A percentile compares a stretch with the other conserved stretches of the same genome.
These are phyloP conservation scores for Pardosa pseudoannulata DNA, from an alignment of 2,888 invertebrate genomes.

Conservation along the genomic window DNA sequence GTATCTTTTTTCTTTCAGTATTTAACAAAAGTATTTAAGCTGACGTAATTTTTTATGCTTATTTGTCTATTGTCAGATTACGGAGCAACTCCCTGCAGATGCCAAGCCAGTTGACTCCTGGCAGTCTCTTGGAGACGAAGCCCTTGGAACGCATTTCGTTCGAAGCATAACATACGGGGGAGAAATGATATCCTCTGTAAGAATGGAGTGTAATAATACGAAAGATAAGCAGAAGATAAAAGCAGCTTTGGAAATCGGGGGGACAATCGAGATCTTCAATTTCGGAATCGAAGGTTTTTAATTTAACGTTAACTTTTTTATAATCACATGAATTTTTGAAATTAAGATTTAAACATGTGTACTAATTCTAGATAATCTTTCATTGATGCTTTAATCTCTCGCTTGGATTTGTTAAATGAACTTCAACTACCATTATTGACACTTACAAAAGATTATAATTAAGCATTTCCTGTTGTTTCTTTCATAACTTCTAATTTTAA, in stretches of 20 bases:
- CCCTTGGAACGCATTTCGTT: conserved; percentile 65
- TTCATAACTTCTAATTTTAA: too few species aligned
- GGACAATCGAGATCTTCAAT: conserved; percentile 60
- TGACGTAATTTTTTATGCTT: not conserved
- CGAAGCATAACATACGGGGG: conserved; percentile 69
- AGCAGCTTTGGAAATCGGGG: conserved; percentile 48
- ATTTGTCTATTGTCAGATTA: conserved; percentile 32
- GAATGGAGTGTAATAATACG: conserved; percentile 49
- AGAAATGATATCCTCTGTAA: conserved; percentile 52
- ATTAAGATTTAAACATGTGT: too few species aligned
- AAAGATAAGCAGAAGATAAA: conserved; percentile 59
- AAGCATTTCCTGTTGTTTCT: too few species aligned
- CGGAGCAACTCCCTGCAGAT: conserved; percentile 44
- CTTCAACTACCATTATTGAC: too few species aligned
- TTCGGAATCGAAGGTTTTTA: conserved; percentile 58
- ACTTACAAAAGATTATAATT: too few species aligned
- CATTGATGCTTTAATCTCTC: too few species aligned
- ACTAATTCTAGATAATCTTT: too few species aligned
- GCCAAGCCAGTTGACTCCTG: conserved; percentile 56
- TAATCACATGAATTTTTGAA: too few species aligned
- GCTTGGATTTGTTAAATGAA: too few species aligned
- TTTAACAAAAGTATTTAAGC: too few species aligned
- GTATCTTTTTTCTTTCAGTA: too few species aligned
- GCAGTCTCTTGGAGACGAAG: conserved; percentile 21
- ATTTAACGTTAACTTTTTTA: too few species aligned